phyloP scores from a whole-genome alignment of 2,797 vertebrate genomes.

The Anabas testudineus region DNA sequence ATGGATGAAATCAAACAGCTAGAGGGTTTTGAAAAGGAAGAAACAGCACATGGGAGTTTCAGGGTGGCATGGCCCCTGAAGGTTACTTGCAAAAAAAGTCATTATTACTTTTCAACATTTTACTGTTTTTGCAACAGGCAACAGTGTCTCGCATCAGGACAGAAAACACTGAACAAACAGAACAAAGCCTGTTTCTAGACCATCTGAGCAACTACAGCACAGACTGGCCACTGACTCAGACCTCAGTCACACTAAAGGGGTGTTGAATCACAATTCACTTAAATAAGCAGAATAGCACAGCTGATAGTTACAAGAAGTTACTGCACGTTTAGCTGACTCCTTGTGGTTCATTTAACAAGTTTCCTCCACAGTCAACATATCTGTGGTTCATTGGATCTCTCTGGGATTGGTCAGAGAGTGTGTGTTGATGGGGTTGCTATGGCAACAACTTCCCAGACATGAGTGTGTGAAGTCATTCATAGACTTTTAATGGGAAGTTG shows the following conservation, averaged over 20 bases:
- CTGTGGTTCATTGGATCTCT: too few relatives aligned
- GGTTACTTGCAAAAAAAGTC: constrained; percentile 40
- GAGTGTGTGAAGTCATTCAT: constrained; percentile 46
- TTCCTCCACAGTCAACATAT: too few relatives aligned
- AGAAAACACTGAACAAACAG: constrained; percentile 25
- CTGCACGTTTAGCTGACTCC: constrained; percentile 38
- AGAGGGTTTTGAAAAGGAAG: constrained; percentile 43
- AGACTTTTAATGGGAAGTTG: constrained; percentile 10
- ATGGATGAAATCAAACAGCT: constrained; percentile 40
- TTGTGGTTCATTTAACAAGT: constrained; percentile 55
- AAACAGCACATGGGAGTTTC: constrained; percentile 55
- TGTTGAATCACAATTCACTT: constrained; percentile 16
- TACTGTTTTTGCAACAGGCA: constrained; percentile 14
- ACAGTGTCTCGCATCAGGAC: constrained; percentile 24
- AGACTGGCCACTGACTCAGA: constrained; percentile 50
- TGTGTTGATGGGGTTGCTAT: constrained; percentile 61
- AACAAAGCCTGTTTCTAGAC: constrained; percentile 44
- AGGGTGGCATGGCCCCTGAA: constrained; percentile 55
- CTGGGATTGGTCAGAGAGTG: too few relatives aligned
- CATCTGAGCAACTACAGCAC: background rate
- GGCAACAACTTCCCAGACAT: constrained; percentile 43
- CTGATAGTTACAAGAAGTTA: constrained; percentile 14
- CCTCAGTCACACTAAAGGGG: constrained; percentile 34
- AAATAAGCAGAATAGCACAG: background rate
- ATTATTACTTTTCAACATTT: constrained; percentile 34